phyloP scores from a whole-genome alignment of 2,888 invertebrate species.

The Athalia cordata region DNA sequence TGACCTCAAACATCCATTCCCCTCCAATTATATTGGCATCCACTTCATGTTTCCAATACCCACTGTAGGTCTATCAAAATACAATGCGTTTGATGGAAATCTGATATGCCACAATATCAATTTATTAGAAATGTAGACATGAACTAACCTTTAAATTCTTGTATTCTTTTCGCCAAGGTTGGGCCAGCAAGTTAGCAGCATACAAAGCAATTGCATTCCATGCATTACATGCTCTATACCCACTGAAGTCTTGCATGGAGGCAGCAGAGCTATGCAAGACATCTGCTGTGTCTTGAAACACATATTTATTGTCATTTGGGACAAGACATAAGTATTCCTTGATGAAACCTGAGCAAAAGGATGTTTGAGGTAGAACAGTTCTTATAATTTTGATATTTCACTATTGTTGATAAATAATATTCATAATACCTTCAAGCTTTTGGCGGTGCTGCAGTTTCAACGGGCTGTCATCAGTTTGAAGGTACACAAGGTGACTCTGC shows the following conservation, averaged over 20 bases:
- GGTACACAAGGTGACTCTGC: slow-evolving; percentile 85
- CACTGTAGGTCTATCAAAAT: slow-evolving; percentile 84
- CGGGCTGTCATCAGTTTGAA: slow-evolving; percentile 87
- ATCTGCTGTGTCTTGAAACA: slow-evolving; percentile 83
- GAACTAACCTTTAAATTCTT: slow-evolving; percentile 83
- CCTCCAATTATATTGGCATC: slow-evolving; percentile 87
- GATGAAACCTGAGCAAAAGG: slow-evolving; percentile 79
- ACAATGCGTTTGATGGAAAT: background rate
- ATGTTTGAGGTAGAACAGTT: background rate
- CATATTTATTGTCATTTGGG: slow-evolving; percentile 87
- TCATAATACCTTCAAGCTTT: slow-evolving; percentile 82
- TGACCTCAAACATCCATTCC: slow-evolving; percentile 84
- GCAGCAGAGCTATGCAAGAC: slow-evolving; percentile 85
- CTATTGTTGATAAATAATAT: too few relatives aligned
- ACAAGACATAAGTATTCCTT: slow-evolving; percentile 86
- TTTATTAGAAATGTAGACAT: background rate
- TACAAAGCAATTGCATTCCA: slow-evolving; percentile 91
- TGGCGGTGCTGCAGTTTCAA: slow-evolving; percentile 85
- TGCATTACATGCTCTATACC: slow-evolving; percentile 86
- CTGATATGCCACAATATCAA: background rate
- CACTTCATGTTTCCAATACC: slow-evolving; percentile 92
- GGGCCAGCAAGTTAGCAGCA: slow-evolving; percentile 88
- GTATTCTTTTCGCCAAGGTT: slow-evolving; percentile 94
- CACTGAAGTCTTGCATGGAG: slow-evolving; percentile 84
- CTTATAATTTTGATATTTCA: background rate